Conservation (phyloP, 2,888 invertebrate genomes). For the Leptogaster cylindrica region DNA sequence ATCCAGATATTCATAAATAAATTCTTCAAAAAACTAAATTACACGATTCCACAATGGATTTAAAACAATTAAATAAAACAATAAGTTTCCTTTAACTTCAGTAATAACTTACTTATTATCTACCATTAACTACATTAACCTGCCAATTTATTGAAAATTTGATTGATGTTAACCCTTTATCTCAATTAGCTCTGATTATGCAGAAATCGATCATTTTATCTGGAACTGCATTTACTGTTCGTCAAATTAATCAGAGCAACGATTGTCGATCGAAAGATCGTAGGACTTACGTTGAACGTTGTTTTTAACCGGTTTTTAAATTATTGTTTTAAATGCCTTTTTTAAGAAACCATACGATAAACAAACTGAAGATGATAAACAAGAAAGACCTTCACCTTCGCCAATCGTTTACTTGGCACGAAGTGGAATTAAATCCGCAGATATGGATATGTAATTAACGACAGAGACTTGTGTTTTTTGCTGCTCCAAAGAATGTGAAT, state of each 20-base stretch:
- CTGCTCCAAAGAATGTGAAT: not conserved
- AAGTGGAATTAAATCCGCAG: constrained; percentile 14
- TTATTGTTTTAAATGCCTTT: too few species aligned
- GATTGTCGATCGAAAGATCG: not conserved
- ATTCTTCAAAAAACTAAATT: too few species aligned
- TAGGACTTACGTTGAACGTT: not conserved
- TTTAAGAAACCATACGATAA: too few species aligned
- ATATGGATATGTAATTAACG: not conserved
- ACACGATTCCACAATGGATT: too few species aligned
- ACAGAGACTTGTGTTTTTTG: constrained; percentile 8
- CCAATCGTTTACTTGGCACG: constrained; percentile 22
- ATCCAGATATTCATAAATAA: too few species aligned
- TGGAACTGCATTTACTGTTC: constrained; percentile 16
- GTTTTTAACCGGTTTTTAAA: constrained; percentile 18
- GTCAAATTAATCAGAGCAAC: constrained; percentile 25
- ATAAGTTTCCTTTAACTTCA: too few species aligned
- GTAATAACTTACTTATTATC: too few species aligned
- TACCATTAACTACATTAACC: too few species aligned
- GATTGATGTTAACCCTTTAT: constrained; percentile 26
- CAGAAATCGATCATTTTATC: constrained; percentile 32
- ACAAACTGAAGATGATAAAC: not conserved
- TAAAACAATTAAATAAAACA: too few species aligned
- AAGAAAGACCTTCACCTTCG: constrained; percentile 34
- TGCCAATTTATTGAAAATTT: too few species aligned
- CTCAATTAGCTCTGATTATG: constrained; percentile 34